phyloP scores from a whole-genome alignment of 2,113 vertebrate species.

The Dipodomys ordii region DNA sequence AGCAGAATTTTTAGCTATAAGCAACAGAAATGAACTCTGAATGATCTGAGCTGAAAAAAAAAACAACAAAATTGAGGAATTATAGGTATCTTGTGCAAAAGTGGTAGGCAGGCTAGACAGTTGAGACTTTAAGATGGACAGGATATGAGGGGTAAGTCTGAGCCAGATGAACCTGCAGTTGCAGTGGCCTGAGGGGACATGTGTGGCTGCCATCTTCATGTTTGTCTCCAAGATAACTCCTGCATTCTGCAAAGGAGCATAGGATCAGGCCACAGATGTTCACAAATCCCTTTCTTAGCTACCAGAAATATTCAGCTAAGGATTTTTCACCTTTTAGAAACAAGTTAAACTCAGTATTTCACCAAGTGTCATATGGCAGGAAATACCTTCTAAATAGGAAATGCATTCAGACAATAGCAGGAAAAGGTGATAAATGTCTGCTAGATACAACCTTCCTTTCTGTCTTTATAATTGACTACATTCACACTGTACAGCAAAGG shows the following conservation, averaged over 20 bases:
- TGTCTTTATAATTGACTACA: conserved; percentile 9
- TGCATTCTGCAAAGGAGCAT: background rate
- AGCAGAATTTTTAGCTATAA: background rate
- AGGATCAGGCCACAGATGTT: background rate
- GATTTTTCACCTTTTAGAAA: conserved; percentile 23
- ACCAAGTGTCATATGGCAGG: background rate
- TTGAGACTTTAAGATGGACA: background rate
- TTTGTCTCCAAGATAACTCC: background rate
- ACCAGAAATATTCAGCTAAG: background rate
- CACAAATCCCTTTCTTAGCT: background rate
- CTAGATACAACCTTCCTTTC: background rate
- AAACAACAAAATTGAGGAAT: background rate
- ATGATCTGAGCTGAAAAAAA: background rate
- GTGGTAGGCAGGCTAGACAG: background rate
- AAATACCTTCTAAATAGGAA: background rate
- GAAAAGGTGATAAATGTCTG: background rate
- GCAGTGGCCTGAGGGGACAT: fast-evolving
- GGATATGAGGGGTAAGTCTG: background rate
- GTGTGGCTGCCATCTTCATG: background rate
- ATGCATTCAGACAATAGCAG: background rate
- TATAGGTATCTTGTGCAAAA: background rate
- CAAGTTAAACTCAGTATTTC: background rate
- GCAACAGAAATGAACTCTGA: background rate
- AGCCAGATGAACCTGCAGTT: background rate
- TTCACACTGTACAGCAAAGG: background rate